Evolutionary conservation across 1,140 invertebrate species (phyloP).

Genomic region (Polypedilum pembai): DNA sequence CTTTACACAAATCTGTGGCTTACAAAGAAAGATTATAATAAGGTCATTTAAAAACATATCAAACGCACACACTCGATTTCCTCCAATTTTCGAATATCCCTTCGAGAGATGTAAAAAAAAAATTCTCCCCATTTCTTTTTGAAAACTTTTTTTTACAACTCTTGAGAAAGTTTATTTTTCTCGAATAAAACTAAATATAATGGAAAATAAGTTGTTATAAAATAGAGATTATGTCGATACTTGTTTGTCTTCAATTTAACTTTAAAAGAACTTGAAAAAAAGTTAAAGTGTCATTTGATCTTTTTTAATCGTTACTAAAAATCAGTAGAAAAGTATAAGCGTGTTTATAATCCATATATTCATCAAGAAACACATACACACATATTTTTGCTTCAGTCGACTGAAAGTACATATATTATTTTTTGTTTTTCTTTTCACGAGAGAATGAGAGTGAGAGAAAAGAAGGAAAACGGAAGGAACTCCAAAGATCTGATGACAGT

Average conservation of each 20-base stretch:
- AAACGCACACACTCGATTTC: too few species aligned
- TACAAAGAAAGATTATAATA: too few species aligned
- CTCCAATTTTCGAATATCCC: background rate
- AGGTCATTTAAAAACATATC: too few species aligned
- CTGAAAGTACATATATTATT: background rate
- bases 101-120: background rate
- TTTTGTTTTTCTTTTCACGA: background rate
- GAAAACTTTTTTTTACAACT: conserved; percentile 14
- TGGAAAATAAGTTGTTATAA: too few species aligned
- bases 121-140: background rate
- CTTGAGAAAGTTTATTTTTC: background rate
- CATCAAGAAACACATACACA: background rate
- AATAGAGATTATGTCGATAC: too few species aligned
- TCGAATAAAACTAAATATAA: background rate
- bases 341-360: conserved; percentile 6
- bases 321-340: background rate
- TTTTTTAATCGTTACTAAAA: too few species aligned
- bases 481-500: conserved; percentile 20
- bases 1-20: too few species aligned
- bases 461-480: conserved; percentile 6
- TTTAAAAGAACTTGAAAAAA: background rate
- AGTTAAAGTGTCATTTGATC: background rate
- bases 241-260: background rate
- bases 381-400: background rate
- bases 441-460: background rate